phyloP scores from a whole-genome alignment of 2,113 vertebrate species.

The Myotis lucifugus region DNA sequence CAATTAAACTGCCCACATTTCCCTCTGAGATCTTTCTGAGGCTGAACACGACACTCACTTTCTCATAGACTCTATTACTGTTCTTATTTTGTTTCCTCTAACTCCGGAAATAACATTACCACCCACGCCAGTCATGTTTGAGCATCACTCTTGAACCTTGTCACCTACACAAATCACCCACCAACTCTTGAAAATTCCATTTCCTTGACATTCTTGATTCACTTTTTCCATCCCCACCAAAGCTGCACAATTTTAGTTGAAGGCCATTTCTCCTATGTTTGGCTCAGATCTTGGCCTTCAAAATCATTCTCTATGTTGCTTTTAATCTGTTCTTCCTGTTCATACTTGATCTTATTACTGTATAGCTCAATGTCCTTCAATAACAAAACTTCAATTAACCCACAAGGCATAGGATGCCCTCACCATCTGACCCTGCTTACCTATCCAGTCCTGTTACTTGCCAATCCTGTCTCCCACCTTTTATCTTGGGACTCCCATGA shows the following conservation, averaged over 20 bases:
- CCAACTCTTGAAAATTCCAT: not conserved
- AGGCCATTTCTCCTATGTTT: not conserved
- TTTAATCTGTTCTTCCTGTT: not conserved
- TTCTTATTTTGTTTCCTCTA: not conserved
- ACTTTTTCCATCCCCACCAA: not conserved
- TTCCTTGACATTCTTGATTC: not conserved
- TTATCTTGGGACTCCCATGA: too few species aligned
- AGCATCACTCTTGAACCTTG: not conserved
- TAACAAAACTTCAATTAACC: too few species aligned
- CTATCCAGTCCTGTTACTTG: rapidly evolving
- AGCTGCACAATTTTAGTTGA: rapidly evolving
- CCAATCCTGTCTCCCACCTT: too few species aligned
- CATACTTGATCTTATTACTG: too few species aligned
- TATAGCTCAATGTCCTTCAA: not conserved
- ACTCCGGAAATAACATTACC: not conserved
- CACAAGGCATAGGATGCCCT: rapidly evolving
- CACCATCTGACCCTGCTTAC: too few species aligned
- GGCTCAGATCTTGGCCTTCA: not conserved
- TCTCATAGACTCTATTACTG: rapidly evolving
- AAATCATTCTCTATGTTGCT: rapidly evolving
- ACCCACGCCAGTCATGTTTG: rapidly evolving
- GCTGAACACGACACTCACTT: rapidly evolving
- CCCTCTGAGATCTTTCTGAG: not conserved
- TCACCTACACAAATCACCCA: too few species aligned
- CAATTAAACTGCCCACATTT: not conserved